These are phyloP conservation scores for Malacoctenus gilli DNA, from an alignment of 2,797 vertebrate genomes.

Conservation along the genomic window DNA sequence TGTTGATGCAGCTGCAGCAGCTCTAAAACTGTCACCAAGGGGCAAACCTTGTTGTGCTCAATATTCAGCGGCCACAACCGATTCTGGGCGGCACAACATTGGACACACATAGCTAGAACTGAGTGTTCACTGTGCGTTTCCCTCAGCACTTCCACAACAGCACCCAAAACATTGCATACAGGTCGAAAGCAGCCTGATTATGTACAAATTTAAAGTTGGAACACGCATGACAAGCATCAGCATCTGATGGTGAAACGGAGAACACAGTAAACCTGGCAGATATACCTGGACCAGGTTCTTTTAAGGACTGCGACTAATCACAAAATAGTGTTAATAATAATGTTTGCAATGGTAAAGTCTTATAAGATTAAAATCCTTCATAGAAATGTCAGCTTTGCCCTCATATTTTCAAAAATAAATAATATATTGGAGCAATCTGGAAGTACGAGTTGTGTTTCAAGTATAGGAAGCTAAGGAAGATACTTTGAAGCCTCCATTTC, in stretches of 20 bases:
- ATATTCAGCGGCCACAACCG: conserved; percentile 51
- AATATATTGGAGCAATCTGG: too few relatives aligned
- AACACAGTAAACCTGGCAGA: too few relatives aligned
- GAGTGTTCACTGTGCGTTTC: conserved; percentile 16
- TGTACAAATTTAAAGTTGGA: neutral
- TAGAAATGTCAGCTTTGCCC: too few relatives aligned
- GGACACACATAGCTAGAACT: conserved; percentile 45
- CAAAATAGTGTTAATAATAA: too few relatives aligned
- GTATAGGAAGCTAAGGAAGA: neutral
- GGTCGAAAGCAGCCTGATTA: conserved; percentile 1
- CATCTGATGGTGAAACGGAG: neutral
- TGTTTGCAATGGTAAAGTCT: too few relatives aligned
- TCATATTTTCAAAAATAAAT: neutral
- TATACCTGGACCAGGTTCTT: too few relatives aligned
- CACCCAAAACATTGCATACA: neutral
- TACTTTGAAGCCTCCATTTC: conserved; percentile 11
- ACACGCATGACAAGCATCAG: neutral
- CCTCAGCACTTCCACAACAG: conserved; percentile 14
- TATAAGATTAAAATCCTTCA: too few relatives aligned
- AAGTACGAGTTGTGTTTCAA: too few relatives aligned
- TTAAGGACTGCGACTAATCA: too few relatives aligned
- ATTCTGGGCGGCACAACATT: conserved; percentile 47
- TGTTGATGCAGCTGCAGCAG: conserved; percentile 37
- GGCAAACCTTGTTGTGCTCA: conserved; percentile 53
- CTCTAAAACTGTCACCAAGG: conserved; percentile 51